Conservation (phyloP, 2,113 vertebrate genomes). For the Noturus placidus region DNA sequence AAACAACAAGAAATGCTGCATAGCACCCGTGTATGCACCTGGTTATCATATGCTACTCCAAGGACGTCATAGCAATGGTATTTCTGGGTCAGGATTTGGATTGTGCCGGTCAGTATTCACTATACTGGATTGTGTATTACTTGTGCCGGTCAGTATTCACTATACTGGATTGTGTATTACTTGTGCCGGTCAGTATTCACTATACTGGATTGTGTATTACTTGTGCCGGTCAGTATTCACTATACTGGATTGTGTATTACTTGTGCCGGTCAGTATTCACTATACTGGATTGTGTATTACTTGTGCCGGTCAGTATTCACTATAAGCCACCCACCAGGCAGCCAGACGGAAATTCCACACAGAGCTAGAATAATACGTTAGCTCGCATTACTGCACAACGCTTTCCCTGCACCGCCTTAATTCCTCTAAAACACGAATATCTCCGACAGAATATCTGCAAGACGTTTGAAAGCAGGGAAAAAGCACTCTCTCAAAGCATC, state of each 20-base stretch:
- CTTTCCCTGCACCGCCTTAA: not conserved
- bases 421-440: slow-evolving; percentile 8
- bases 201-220: too few relatives aligned
- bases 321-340: slow-evolving; percentile 6
- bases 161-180: too few relatives aligned
- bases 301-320: not conserved
- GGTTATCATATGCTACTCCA: slow-evolving; percentile 28
- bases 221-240: not conserved
- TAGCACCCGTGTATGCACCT: slow-evolving; percentile 23
- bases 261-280: not conserved
- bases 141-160: not conserved
- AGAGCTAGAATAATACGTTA: not conserved
- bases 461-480: not conserved
- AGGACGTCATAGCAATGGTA: slow-evolving; percentile 15
- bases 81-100: slow-evolving; percentile 29
- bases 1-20: slow-evolving; percentile 6
- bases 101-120: not conserved
- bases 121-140: too few relatives aligned
- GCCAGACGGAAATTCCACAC: slow-evolving; percentile 40
- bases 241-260: not conserved
- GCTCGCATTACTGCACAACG: slow-evolving; percentile 9
- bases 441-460: not conserved
- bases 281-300: too few relatives aligned
- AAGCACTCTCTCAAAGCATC: slow-evolving; percentile 5
- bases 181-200: too few relatives aligned